Evolutionary conservation across 35 echinoderm and acorn worm species (phyloP).

Genomic region (Holothuria glaberrima): DNA sequence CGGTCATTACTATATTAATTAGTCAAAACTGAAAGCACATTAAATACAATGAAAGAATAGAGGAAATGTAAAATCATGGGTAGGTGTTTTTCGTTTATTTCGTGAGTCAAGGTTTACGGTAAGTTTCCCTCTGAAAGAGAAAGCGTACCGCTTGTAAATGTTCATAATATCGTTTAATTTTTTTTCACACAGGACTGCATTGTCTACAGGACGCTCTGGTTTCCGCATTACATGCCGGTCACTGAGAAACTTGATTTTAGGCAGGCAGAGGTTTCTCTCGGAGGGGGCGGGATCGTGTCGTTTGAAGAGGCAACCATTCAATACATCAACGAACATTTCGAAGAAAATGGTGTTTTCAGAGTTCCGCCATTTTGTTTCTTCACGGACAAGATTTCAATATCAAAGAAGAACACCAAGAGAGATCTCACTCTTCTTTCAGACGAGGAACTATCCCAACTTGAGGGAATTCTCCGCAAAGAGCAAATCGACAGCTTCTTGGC

Average conservation of each 20-base stretch:
- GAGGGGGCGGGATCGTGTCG: background rate
- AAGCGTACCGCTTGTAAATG: no score
- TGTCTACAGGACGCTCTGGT: constrained; percentile 9
- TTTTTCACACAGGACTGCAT: constrained; percentile 19
- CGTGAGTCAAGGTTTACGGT: no score
- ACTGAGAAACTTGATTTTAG: background rate
- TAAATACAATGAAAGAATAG: no score
- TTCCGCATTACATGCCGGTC: background rate
- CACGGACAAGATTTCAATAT: constrained; percentile 23
- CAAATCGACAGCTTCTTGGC: constrained; percentile 16
- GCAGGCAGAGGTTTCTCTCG: background rate
- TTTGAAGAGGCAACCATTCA: constrained; percentile 17
- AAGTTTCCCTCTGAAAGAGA: no score
- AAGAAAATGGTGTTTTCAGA: constrained; percentile 22
- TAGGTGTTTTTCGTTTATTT: no score
- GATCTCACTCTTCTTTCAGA: constrained; percentile 7
- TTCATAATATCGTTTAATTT: background rate
- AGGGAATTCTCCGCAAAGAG: background rate
- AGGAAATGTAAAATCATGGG: no score
- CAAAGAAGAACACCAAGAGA: background rate
- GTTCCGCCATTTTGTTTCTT: constrained; percentile 36
- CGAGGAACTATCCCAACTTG: background rate
- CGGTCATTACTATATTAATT: no score
- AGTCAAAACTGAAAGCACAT: no score
- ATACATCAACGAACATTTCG: constrained; percentile 44